Conservation (phyloP, 1,140 invertebrate species). For the Hylaeus anthracinus region DNA sequence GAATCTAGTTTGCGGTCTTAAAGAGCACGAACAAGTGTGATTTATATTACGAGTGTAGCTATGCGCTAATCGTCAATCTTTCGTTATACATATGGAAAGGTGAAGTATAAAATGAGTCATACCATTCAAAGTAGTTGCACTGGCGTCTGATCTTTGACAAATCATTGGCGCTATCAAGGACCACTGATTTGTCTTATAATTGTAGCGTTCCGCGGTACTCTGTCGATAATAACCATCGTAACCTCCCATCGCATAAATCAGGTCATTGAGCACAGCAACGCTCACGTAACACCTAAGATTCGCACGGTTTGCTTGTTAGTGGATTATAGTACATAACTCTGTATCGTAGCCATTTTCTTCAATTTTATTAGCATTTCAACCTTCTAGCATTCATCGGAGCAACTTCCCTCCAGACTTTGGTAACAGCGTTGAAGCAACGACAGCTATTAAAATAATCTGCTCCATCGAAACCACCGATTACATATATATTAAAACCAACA, state of each 20-base stretch:
- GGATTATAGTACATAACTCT: too few relatives aligned
- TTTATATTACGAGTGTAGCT: too few relatives aligned
- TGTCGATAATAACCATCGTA: slow-evolving; percentile 88
- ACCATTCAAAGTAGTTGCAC: slow-evolving; percentile 83
- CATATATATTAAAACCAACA: slow-evolving; percentile 85
- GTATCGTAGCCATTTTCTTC: too few relatives aligned
- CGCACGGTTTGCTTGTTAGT: not conserved
- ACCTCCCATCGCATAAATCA: slow-evolving; percentile 89
- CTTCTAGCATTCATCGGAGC: slow-evolving; percentile 85
- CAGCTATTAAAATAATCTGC: slow-evolving; percentile 85
- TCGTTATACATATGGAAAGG: not conserved
- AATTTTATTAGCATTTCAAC: slow-evolving; percentile 60
- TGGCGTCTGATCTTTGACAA: slow-evolving; percentile 86
- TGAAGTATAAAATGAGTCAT: not conserved
- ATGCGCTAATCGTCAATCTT: not conserved
- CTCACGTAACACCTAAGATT: slow-evolving; percentile 84
- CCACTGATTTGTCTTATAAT: slow-evolving; percentile 86
- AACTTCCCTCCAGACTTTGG: slow-evolving; percentile 84
- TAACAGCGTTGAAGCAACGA: slow-evolving; percentile 84
- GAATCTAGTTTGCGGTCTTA: not conserved
- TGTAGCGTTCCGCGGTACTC: slow-evolving; percentile 88
- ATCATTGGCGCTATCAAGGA: slow-evolving; percentile 85
- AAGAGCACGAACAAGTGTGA: too few relatives aligned
- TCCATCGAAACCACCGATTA: slow-evolving; percentile 87
- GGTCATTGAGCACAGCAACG: slow-evolving; percentile 84